phyloP scores from a whole-genome alignment of 37 sponge, comb jelly and placozoan genomes.

The Amphimedon queenslandica region DNA sequence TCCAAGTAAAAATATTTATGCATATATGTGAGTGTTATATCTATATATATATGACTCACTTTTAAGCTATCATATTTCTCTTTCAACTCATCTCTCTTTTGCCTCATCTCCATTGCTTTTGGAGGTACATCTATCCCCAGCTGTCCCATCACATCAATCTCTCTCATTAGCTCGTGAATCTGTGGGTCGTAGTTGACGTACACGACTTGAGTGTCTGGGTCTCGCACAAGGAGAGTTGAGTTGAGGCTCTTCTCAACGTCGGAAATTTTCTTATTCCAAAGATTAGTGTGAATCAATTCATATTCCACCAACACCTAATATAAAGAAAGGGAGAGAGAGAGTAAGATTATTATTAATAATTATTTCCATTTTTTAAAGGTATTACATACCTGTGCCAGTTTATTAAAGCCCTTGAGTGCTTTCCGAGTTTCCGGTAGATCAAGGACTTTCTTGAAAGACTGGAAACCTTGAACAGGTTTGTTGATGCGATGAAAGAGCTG shows the following conservation, averaged over 20 bases:
- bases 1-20: no score
- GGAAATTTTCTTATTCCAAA: conserved; percentile 70
- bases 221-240: conserved; percentile 73
- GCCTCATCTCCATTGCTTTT: not conserved
- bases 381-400: conserved; percentile 45
- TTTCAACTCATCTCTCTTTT: conserved; percentile 12
- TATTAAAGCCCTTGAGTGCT: conserved; percentile 90
- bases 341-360: not conserved
- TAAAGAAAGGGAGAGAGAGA: not conserved
- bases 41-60: conserved; percentile 5
- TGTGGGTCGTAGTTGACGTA: conserved; percentile 84
- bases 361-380: not conserved
- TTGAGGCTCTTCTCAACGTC: conserved; percentile 62
- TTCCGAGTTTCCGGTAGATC: conserved; percentile 70
- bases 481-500: conserved; percentile 90
- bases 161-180: conserved; percentile 81
- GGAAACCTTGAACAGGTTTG: conserved; percentile 71
- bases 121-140: conserved; percentile 67
- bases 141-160: conserved; percentile 64
- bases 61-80: conserved; percentile 3
- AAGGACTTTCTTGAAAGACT: conserved; percentile 53
- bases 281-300: conserved; percentile 76
- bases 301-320: conserved; percentile 81
- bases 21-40: no score
- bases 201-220: conserved; percentile 66